phyloP scores from a whole-genome alignment of 2,113 vertebrate genomes.

The Microtus richardsoni region DNA sequence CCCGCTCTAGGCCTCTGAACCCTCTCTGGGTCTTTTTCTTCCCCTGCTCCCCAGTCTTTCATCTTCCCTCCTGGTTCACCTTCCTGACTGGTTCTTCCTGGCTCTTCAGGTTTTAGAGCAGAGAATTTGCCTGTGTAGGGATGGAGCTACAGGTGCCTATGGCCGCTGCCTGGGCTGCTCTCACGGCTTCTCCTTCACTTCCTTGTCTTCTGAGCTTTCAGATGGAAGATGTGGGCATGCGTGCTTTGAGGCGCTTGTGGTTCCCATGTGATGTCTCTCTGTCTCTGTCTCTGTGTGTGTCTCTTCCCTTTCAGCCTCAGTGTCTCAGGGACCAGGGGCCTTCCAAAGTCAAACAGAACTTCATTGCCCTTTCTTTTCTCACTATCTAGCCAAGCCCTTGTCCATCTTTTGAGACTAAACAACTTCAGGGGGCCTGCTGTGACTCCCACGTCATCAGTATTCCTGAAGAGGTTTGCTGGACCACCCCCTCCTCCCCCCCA shows the following conservation, averaged over 20 bases:
- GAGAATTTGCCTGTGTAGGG: background rate
- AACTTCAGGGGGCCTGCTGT: constrained; percentile 33
- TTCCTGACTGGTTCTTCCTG: background rate
- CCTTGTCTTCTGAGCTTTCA: background rate
- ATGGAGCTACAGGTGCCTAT: background rate
- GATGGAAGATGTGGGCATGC: background rate
- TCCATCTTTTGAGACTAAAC: constrained; percentile 21
- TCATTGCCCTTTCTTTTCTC: constrained; percentile 12
- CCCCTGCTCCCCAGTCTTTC: background rate
- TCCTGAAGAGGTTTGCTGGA: constrained; percentile 17
- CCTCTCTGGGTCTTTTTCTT: background rate
- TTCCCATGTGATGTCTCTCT: background rate
- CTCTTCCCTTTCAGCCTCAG: background rate
- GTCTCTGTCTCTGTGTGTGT: background rate
- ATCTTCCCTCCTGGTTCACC: background rate
- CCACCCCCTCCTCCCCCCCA: too few relatives aligned
- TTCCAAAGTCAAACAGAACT: background rate
- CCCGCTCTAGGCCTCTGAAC: background rate
- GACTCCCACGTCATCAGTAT: constrained; percentile 15
- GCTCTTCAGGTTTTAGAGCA: background rate
- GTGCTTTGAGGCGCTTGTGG: background rate
- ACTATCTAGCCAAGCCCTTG: constrained; percentile 4
- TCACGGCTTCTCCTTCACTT: background rate
- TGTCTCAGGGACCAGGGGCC: background rate
- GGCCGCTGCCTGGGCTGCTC: background rate